These are phyloP conservation scores for Drosophila paramelanica DNA, from an alignment of 2,888 invertebrate genomes.

Conservation along the genomic window DNA sequence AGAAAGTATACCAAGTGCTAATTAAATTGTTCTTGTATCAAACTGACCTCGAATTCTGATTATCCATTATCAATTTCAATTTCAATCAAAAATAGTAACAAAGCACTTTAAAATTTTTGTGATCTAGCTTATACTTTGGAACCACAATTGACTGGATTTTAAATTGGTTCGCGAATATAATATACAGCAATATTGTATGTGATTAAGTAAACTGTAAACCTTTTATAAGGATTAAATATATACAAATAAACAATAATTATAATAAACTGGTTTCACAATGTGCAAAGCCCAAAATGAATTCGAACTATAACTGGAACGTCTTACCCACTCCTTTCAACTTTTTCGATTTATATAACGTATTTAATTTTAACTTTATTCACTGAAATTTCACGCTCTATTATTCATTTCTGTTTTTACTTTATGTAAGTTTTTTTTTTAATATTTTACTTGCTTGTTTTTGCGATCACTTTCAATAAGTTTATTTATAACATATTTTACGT, in stretches of 20 bases:
- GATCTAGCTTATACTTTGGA: no score
- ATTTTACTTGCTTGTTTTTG: conserved; percentile 2
- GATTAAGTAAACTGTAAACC: no score
- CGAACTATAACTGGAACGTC: conserved; percentile 13
- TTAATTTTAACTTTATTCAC: conserved; percentile 15
- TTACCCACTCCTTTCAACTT: conserved; percentile 10
- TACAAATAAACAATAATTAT: not conserved
- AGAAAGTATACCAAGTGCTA: no score
- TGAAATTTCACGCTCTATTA: conserved; percentile 34
- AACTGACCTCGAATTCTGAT: no score
- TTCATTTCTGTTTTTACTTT: conserved; percentile 21
- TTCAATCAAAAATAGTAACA: no score
- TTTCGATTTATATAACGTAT: conserved; percentile 28
- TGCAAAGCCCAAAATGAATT: conserved; percentile 9
- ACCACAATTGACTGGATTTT: no score
- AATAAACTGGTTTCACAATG: not conserved
- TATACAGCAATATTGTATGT: no score
- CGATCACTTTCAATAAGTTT: conserved; percentile 40
- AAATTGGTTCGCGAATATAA: no score
- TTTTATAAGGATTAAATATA: not conserved
- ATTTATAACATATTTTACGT: conserved; percentile 52
- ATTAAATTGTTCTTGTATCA: no score
- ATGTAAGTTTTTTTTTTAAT: conserved; percentile 14
- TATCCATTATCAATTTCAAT: no score
- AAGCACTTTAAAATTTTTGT: no score